Conservation (phyloP, 2,888 invertebrate genomes). For the Tolmerus cingulatus region DNA sequence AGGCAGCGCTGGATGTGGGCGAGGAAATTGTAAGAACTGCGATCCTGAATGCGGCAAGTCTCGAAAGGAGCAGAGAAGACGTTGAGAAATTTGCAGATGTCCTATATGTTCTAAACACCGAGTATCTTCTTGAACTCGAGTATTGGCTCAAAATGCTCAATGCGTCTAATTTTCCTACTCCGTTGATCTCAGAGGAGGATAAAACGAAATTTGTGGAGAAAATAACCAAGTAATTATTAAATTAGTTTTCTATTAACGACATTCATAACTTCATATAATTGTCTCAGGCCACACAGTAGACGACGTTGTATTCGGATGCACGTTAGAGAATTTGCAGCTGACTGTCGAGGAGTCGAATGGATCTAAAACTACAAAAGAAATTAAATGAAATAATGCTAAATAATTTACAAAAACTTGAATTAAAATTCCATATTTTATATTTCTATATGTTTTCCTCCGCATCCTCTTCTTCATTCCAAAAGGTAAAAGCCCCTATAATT, state of each 20-base stretch:
- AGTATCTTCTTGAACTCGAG: conserved; percentile 65
- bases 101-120: conserved; percentile 71
- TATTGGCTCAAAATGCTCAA: conserved; percentile 60
- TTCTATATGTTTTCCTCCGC: too few relatives aligned
- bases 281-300: conserved; percentile 77
- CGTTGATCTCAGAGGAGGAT: conserved; percentile 70
- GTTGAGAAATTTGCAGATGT: conserved; percentile 69
- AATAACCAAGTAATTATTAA: conserved; percentile 68
- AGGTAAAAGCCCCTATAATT: too few relatives aligned
- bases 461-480: too few relatives aligned
- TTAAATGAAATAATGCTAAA: too few relatives aligned
- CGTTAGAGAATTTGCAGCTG: conserved; percentile 80
- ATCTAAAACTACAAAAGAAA: conserved; percentile 63
- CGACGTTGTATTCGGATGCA: conserved; percentile 78
- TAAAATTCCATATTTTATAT: too few relatives aligned
- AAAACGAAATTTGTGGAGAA: conserved; percentile 76
- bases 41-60: conserved; percentile 59
- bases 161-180: conserved; percentile 74
- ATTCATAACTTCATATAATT: neutral
- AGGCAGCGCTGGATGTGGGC: conserved; percentile 58
- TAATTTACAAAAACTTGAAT: too few relatives aligned
- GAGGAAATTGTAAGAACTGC: conserved; percentile 59
- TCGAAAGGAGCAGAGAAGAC: conserved; percentile 66
- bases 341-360: conserved; percentile 79
- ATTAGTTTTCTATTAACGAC: neutral